phyloP scores from a whole-genome alignment of 1,140 invertebrate genomes.

The Cydia splendana region DNA sequence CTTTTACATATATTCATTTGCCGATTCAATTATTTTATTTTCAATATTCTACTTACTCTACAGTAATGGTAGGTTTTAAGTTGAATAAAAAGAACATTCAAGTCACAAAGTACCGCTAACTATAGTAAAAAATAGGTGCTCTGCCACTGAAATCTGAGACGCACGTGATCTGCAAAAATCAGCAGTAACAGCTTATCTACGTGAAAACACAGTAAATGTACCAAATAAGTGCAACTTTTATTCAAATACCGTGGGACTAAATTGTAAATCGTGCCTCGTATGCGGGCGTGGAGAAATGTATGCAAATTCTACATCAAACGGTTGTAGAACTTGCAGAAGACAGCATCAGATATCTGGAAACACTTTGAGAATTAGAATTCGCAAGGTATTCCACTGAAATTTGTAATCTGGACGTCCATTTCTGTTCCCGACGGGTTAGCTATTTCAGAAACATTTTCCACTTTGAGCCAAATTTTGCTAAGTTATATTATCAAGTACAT shows the following conservation, averaged over 20 bases:
- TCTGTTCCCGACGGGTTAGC: neutral
- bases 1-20: too few relatives aligned
- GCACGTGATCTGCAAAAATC: conserved; percentile 9
- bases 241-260: conserved; percentile 23
- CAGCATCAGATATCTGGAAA: conserved; percentile 3
- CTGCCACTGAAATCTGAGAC: conserved; percentile 7
- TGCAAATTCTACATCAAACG: conserved; percentile 20
- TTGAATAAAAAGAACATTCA: neutral
- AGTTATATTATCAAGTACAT: neutral
- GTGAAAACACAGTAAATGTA: conserved; percentile 4
- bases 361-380: conserved; percentile 5
- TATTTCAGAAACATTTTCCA: conserved; percentile 1
- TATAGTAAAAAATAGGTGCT: neutral
- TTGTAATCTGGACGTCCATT: neutral
- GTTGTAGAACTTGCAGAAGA: conserved; percentile 18
- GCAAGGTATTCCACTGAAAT: neutral
- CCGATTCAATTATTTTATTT: neutral
- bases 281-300: conserved; percentile 19
- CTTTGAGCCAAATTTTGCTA: neutral
- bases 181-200: conserved; percentile 22
- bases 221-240: conserved; percentile 14
- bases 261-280: conserved; percentile 13
- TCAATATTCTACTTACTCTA: neutral
- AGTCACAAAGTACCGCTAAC: neutral
- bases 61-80: neutral